Base-by-base conservation (phyloP, 2,888 invertebrate species). In the Morpho helenor region DNA sequence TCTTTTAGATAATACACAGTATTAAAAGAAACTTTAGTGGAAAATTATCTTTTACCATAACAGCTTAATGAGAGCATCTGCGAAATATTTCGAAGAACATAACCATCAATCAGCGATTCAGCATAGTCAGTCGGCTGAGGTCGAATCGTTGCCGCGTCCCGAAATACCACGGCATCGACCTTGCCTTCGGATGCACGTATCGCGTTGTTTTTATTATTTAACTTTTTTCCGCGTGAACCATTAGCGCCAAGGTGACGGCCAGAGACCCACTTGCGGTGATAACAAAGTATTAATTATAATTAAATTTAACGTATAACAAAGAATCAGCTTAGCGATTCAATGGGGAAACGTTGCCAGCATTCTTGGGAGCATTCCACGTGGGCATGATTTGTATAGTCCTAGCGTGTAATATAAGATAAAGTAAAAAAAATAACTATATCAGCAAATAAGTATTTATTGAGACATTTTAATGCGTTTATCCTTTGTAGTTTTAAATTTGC, bases 161-260 rank as follows among this genome's bases (percentile, higher is more conserved):
- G 78, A 87, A 87, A 88, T 87, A 87, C 78, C 79, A 68, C 85
- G 81, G 77, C 86, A 84, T 77, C 87, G 87, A 87, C 88, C 87
- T 88, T 88, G 87, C 74, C 75, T 82, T 73, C 71, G 76, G 77
- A 76, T 85, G 86, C 84, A 84, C 80, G 81, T 80, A 77, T 73
- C 73, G 70, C 72, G 71, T 79, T 85, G 82, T 84, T 84, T 85
- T 85, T 83, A 82, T 84, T 84, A 81, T 84, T 80, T 71, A 72
- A 65, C 76, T 79, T 84, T 85, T 85, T 82, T 78, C 75, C 73
- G 72, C 68, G 65, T 68, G 73, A 78, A 71, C 74, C 73, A 75
- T 77, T 77, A 73, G 71, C 73, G 74, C 68, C 80, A 86, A 87
- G 87, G 87, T 87, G 86, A 87, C 70, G 86, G 87, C 72, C 86